Base-by-base conservation (phyloP, 2,888 invertebrate species). In the Drosophila incognita region DNA sequence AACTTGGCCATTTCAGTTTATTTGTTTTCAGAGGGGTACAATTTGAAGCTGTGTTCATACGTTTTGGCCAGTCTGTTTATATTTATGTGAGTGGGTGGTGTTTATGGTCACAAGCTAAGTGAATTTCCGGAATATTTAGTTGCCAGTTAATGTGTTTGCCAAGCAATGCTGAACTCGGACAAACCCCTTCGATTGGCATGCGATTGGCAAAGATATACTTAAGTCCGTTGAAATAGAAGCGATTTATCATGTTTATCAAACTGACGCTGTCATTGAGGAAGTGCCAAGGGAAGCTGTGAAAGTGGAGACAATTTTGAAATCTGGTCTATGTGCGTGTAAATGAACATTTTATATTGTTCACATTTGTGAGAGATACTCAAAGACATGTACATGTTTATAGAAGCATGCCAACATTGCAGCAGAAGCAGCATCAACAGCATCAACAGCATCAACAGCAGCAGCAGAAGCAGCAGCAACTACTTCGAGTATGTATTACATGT, bases 131-230 rank as follows among this genome's bases (percentile, higher is more conserved):
- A 5, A 46, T 76, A 79, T 69, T 73, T 57, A 42, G 67, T 67
- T 59, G 58, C 69, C 49, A 38, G 48, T 51, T 77, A 76, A 81
- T 79, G 79, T 79, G 81, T 76, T 76, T 81, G 51, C 61, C 21
- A 2, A 42, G 57, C 31, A 64, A 29, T n/a, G 31, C 24, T 24
- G 62, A 42, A 69, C 54, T 36, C 51, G 18, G 33, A 35, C 52
- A 79, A 77, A 74, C 70, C 66, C 59, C 63, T 66, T 60, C 54
- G 64, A 65, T 53, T 46, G 38, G 33, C 56, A 51, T 18, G 56
- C 29, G 46, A 46, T 46, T 46, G 21, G 8, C 31, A 15, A 18
- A 33, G 13, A 46, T 29, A 57, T 57, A 42, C 36, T 46, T 36
- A 40, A 58, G 49, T 21, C 36, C 29, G 48, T 7, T 35, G 18